phyloP scores from a whole-genome alignment of 2,888 invertebrate genomes.

The Synergus laeviventris region DNA sequence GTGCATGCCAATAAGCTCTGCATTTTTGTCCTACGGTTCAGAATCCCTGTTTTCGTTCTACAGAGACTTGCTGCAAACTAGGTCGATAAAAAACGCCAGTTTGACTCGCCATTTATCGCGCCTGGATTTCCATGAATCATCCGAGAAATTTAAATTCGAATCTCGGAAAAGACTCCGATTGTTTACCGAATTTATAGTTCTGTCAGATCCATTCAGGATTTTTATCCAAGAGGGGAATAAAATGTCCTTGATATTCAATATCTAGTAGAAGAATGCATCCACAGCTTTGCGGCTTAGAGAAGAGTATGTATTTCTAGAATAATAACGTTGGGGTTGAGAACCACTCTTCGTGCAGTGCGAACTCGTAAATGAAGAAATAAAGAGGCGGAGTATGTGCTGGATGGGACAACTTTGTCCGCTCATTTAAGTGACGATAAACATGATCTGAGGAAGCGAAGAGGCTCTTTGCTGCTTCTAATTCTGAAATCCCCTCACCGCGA shows the following conservation, averaged over 20 bases:
- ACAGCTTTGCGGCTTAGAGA: background rate
- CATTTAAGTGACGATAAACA: conserved; percentile 61
- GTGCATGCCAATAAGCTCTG: conserved; percentile 58
- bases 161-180: background rate
- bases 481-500: conserved; percentile 33
- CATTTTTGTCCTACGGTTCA: conserved; percentile 45
- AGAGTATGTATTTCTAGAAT: conserved; percentile 36
- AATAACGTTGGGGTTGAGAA: conserved; percentile 50
- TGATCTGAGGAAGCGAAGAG: conserved; percentile 48
- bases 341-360: conserved; percentile 43
- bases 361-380: conserved; percentile 44
- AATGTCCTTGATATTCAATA: background rate
- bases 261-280: background rate
- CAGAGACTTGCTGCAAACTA: background rate
- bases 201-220: background rate
- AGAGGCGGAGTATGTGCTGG: conserved; percentile 42
- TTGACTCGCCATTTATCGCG: background rate
- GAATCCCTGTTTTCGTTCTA: conserved; percentile 13
- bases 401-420: conserved; percentile 58
- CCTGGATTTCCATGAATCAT: background rate
- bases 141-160: background rate
- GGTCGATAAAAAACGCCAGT: background rate
- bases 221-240: background rate
- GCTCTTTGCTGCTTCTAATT: conserved; percentile 43
- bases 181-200: background rate